Evolutionary conservation across 2,888 invertebrate genomes (phyloP), one percentile per base, ranked within the genome.

Genomic region (Heliconius ethilla): DNA sequence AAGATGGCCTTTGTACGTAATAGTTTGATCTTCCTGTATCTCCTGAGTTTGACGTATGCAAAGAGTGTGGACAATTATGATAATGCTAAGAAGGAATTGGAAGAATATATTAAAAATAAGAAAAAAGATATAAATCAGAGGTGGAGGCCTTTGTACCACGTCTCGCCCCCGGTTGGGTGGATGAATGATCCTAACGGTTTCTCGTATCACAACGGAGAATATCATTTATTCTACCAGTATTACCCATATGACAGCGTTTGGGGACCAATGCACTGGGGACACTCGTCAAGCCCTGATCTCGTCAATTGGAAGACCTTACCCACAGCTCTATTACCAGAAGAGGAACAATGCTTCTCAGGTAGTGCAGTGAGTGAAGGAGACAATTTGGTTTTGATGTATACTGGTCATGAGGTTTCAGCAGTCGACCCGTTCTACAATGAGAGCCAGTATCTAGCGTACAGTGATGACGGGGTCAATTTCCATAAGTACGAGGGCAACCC

Each of bases 181-280:
- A 92, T 95, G 85, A 95, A 95, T 82, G 95, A 95, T 78, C 95
- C 95, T 0, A 95, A 95, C 79, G 95, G 95, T 11, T 93, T 95
- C 83, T 91, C 94, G 0, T 94, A 87, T 82, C 93, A 90, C 84
- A 90, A 93, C 67, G 95, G 94, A 25, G 88, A 92, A 82, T 95
- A 92, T 79, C 95, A 95, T 81, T 84, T 95, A 0, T 95, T 95
- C 85, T 95, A 93, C 82, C 95, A 95, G 83, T 94, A 90, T 81
- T 93, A 95, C 81, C 95, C 95, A 0, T 91, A 93, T 76, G 91
- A 89, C 55, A 89, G 91, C 33, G 83, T 85, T 0, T 93, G 92
- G 92, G 94, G 94, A 0, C 92, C 94, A 0, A 95, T 95, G 92
- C 94, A 95, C 78, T 95, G 95, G 95, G 95, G 95, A 0, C 95